Evolutionary conservation across 1,140 invertebrate genomes (phyloP).

Genomic region (Drosophila chauvacae): DNA sequence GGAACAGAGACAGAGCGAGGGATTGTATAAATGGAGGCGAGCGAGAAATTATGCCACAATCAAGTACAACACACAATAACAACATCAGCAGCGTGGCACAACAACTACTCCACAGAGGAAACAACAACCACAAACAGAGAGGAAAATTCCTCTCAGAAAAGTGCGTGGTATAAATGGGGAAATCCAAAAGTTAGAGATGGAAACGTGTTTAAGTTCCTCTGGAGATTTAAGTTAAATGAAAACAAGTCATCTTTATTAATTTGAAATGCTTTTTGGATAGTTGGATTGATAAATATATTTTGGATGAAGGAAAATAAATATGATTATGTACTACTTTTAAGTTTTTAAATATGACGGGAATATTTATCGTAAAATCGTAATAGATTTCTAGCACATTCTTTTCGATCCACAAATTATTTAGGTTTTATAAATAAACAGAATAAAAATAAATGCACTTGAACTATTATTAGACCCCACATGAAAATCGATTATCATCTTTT

Average conservation of each 20-base stretch:
- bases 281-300: too few species aligned
- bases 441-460: not conserved
- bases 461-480: not conserved
- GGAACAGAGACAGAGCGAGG: slow-evolving; percentile 17
- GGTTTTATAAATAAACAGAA: too few species aligned
- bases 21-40: slow-evolving; percentile 39
- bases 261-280: too few species aligned
- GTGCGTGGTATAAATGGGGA: slow-evolving; percentile 33
- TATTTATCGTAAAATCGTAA: too few species aligned
- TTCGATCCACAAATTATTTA: not conserved
- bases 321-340: too few species aligned
- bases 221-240: not conserved
- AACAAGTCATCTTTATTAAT: not conserved
- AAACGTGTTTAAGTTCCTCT: slow-evolving; percentile 4
- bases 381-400: too few species aligned
- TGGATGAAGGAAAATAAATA: too few species aligned
- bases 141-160: slow-evolving; percentile 49
- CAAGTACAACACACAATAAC: slow-evolving; percentile 67
- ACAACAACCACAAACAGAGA: slow-evolving; percentile 54
- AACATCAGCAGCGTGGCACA: slow-evolving; percentile 24
- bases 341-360: too few species aligned
- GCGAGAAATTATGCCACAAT: slow-evolving; percentile 79
- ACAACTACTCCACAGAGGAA: slow-evolving; percentile 50
- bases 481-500: slow-evolving; percentile 6
- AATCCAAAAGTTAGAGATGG: slow-evolving; percentile 32